These are phyloP conservation scores for Augochlora pura DNA, from an alignment of 1,140 invertebrate species.

Conservation along the genomic window DNA sequence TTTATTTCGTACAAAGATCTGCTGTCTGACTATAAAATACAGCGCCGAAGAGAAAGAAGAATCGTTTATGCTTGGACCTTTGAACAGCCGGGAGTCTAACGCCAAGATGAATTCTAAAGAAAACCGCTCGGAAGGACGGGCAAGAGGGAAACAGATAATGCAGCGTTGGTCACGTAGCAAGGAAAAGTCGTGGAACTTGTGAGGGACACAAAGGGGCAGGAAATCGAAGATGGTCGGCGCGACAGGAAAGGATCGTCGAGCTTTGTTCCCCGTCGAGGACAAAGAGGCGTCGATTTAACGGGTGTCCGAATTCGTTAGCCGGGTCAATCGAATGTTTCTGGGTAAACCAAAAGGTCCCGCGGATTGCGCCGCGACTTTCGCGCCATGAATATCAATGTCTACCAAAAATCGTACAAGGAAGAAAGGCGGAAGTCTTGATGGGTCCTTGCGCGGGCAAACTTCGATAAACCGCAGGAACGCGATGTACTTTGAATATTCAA, in stretches of 20 bases:
- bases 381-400: conserved; percentile 48
- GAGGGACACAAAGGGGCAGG: conserved; percentile 47
- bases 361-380: neutral
- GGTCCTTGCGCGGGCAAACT: conserved; percentile 6
- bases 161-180: conserved; percentile 1
- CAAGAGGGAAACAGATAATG: neutral
- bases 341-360: conserved; percentile 36
- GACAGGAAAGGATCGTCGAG: conserved; percentile 12
- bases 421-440: conserved; percentile 48
- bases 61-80: no score
- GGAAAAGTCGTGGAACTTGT: neutral
- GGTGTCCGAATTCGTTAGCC: conserved; percentile 29
- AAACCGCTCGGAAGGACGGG: neutral
- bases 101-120: no score
- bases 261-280: conserved; percentile 48
- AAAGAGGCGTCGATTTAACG: conserved; percentile 66
- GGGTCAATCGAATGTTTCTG: conserved; percentile 64
- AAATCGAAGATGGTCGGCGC: conserved; percentile 16
- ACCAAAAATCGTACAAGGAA: conserved; percentile 36
- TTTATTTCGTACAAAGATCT: no score
- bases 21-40: no score
- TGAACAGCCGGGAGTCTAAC: no score
- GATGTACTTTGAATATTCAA: conserved; percentile 44
- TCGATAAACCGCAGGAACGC: neutral
- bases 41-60: no score